A percentile compares a stretch with the other conserved stretches of the same genome.
Conservation (phyloP, 2,797 vertebrate genomes). For the Diplodus sargus region DNA sequence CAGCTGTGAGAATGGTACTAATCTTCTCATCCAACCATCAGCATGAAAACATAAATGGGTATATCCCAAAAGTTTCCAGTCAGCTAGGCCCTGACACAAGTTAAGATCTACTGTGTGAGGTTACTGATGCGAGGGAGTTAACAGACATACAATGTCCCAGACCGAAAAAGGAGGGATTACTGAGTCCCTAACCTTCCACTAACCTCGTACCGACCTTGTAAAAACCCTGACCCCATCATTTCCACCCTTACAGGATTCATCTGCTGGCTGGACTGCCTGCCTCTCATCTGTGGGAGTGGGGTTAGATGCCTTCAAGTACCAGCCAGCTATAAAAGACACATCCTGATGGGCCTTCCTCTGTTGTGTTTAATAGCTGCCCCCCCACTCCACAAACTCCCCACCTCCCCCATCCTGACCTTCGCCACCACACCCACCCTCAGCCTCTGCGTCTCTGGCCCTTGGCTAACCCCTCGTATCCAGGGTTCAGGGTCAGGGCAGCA, state of each 20-base stretch:
- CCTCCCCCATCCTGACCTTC: conserved; percentile 71
- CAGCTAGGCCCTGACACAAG: not conserved
- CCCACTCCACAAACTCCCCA: not conserved
- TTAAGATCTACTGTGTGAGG: conserved; percentile 8
- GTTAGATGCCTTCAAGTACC: conserved; percentile 84
- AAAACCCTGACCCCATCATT: conserved; percentile 77
- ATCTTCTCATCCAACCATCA: not conserved
- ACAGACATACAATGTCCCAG: conserved; percentile 43
- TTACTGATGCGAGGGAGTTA: conserved; percentile 30
- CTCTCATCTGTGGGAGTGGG: conserved; percentile 78
- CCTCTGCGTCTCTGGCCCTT: conserved; percentile 74
- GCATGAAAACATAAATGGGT: not conserved
- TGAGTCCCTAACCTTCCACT: conserved; percentile 58
- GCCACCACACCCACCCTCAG: conserved; percentile 79
- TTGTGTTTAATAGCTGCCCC: conserved; percentile 83
- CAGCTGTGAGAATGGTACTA: not conserved
- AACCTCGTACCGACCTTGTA: conserved; percentile 74
- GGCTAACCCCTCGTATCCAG: conserved; percentile 81
- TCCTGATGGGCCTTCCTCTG: conserved; percentile 86
- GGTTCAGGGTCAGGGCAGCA: conserved; percentile 85
- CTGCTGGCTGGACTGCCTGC: conserved; percentile 68
- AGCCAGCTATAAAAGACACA: conserved; percentile 84
- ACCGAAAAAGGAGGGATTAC: conserved; percentile 46
- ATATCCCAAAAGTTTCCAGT: not conserved
- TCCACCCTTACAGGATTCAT: conserved; percentile 84